Base-by-base conservation (phyloP, 2,113 vertebrate species). In the Crotalus horridus region DNA sequence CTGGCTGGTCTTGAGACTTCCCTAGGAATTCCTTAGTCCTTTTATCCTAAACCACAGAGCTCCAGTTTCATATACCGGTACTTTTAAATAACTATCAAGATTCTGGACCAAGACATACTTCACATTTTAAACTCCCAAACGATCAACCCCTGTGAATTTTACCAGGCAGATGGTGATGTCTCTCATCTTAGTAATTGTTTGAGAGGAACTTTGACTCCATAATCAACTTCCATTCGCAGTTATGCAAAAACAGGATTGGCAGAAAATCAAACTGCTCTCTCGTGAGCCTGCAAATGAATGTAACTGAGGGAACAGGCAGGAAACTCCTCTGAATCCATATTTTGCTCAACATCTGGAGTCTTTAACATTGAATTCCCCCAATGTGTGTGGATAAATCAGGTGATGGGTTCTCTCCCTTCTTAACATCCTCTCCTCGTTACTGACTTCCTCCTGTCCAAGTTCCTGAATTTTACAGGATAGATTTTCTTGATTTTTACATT, bases 231-330 rank as follows among this genome's bases (percentile, higher is more conserved):
- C 85, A 94, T 85, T 0, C 0, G 33, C 59, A 59, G 0, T 61
- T 92, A 90, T 4, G 12, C 94, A 92, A 81, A 96, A 93, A 54
- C 92, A 74, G 91, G 93, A 46, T 93, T 95, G 97, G 95, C 97
- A 95, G 91, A 90, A 46, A 92, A 95, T 93, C 97, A 96, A 96
- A 91, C 86, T 26, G 91, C 64, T 96, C 93, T 94, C 95, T 96
- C 95, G n/a, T 46, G 95, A 93, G 97, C 89, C 95, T 87, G 88
- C 93, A 96, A 96, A 97, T 96, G 96, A 95, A 94, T 59, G 93
- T 94, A 95, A 94, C 92, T 92, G 92, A 95, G 96, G 96, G 95
- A 96, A 89, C 93, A 64, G 94, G 94, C 95, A 94, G 81, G 92
- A 92, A 93, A 93, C 88, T 96, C 95, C 48, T 23, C 64, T 43